Evolutionary conservation across 2,888 invertebrate species (phyloP).

Genomic region (Pheosia gnoma): DNA sequence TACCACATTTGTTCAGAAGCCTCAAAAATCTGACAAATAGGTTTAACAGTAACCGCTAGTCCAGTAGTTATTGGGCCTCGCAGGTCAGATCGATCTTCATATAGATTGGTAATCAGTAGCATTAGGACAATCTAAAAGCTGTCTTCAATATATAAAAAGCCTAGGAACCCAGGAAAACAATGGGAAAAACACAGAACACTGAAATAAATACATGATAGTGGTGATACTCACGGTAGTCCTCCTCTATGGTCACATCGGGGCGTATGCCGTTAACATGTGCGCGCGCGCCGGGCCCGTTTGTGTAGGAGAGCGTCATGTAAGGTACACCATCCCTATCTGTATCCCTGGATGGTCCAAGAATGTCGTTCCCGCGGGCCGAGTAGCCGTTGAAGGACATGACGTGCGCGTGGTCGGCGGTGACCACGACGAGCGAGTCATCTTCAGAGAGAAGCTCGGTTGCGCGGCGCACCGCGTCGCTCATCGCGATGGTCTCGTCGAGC

Average conservation of each 20-base stretch:
- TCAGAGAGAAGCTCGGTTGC: slow-evolving; percentile 71
- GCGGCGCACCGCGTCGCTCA: slow-evolving; percentile 81
- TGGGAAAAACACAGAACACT: no score
- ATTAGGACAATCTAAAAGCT: no score
- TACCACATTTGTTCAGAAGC: no score
- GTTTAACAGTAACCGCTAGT: no score
- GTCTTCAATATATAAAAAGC: no score
- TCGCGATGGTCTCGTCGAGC: slow-evolving; percentile 87
- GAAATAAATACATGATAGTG: background rate
- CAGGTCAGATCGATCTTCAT: no score
- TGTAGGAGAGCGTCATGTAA: slow-evolving; percentile 84
- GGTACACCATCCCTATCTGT: slow-evolving; percentile 39
- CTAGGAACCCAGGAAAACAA: no score
- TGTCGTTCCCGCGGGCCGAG: slow-evolving; percentile 73
- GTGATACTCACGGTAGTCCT: slow-evolving; percentile 18
- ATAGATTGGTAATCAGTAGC: no score
- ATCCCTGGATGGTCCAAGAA: slow-evolving; percentile 39
- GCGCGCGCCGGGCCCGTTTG: slow-evolving; percentile 76
- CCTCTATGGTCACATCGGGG: slow-evolving; percentile 22
- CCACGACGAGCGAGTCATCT: slow-evolving; percentile 88
- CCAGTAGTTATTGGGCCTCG: no score
- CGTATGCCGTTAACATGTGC: slow-evolving; percentile 16
- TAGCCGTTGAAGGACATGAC: slow-evolving; percentile 88
- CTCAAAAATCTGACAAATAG: no score
- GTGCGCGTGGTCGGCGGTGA: slow-evolving; percentile 90